A percentile compares a stretch with the other conserved stretches of the same genome.
These are phyloP conservation scores for Euura lappo DNA, from an alignment of 1,140 invertebrate genomes.

Conservation along the genomic window DNA sequence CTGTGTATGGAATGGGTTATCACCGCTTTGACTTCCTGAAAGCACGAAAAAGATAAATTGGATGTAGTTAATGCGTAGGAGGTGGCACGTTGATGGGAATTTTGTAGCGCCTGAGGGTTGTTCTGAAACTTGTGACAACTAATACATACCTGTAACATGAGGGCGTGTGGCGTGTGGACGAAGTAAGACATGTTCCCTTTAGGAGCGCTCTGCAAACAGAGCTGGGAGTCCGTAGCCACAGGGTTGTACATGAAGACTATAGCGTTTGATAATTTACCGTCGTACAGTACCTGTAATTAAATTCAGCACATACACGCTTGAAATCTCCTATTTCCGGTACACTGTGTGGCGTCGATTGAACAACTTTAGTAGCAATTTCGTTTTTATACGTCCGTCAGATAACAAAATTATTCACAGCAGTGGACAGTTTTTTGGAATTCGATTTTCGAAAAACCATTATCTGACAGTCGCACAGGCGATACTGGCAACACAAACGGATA, in stretches of 20 bases:
- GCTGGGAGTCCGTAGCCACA: conserved; percentile 96
- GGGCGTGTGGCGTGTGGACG: conserved; percentile 97
- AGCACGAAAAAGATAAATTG: conserved; percentile 26
- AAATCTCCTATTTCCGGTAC: too few species aligned
- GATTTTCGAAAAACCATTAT: too few species aligned
- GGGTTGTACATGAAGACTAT: conserved; percentile 99
- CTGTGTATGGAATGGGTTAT: conserved; percentile 99
- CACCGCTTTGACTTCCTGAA: conserved; percentile 97
- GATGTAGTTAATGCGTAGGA: background rate
- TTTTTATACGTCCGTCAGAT: too few species aligned
- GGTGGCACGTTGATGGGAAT: background rate
- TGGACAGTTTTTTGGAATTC: too few species aligned
- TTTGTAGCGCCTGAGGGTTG: background rate
- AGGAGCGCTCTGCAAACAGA: conserved; percentile 96
- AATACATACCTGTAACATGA: conserved; percentile 93
- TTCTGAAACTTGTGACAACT: background rate
- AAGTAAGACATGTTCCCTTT: conserved; percentile 97
- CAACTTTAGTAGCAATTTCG: too few species aligned
- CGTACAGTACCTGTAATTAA: conserved; percentile 88
- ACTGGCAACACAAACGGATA: too few species aligned
- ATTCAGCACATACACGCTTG: conserved; percentile 16
- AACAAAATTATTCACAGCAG: too few species aligned
- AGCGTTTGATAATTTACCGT: conserved; percentile 94
- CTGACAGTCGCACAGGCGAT: too few species aligned
- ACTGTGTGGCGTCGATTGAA: too few species aligned